These are phyloP conservation scores for Asarcornis scutulata DNA, from an alignment of 2,113 vertebrate genomes.

Conservation along the genomic window DNA sequence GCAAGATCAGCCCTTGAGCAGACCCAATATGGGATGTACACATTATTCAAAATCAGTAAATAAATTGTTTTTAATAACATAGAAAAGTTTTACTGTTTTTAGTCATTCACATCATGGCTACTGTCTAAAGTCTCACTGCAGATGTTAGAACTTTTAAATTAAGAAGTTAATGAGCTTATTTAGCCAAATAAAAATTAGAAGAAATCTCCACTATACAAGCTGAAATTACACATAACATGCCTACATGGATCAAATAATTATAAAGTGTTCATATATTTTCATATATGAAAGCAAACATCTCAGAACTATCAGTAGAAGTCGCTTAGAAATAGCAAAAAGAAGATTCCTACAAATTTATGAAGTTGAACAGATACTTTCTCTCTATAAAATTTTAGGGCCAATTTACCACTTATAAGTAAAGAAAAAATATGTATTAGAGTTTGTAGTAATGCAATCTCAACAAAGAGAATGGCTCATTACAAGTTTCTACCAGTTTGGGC, in stretches of 20 bases:
- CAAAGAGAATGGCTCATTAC: not conserved
- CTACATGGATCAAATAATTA: not conserved
- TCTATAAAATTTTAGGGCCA: not conserved
- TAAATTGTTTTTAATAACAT: not conserved
- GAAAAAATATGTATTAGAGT: not conserved
- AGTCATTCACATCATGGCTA: not conserved
- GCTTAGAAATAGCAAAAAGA: not conserved
- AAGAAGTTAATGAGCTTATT: not conserved
- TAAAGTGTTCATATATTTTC: not conserved
- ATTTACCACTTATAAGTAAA: not conserved
- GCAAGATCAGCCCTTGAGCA: not conserved
- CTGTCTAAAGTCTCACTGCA: not conserved
- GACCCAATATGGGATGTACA: not conserved
- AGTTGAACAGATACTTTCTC: not conserved
- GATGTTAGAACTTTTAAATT: not conserved
- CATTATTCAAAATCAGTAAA: not conserved
- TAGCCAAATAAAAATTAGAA: not conserved
- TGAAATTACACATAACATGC: not conserved
- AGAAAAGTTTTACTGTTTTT: not conserved
- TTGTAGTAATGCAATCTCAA: not conserved
- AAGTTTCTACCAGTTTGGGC: rapidly evolving
- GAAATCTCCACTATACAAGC: not conserved
- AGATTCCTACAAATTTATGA: not conserved
- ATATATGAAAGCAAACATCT: not conserved
- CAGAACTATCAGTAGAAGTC: not conserved